Evolutionary conservation across 1,140 invertebrate species (phyloP), one percentile per base, ranked within the genome.

Genomic region (Cephus cinctus): DNA sequence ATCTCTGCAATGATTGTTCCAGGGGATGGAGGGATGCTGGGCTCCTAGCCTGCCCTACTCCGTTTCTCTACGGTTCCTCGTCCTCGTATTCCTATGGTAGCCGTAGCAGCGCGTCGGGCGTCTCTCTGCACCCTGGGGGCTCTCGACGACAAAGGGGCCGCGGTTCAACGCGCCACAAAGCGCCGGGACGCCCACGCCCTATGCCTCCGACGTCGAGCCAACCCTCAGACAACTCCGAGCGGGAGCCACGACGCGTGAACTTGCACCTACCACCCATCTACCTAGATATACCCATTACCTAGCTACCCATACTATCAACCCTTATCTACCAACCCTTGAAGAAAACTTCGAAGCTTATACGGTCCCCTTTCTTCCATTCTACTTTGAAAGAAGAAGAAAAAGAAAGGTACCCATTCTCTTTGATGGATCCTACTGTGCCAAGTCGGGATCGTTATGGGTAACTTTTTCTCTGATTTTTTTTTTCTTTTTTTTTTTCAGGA

Each of bases 131-230:
- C 49, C 42, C 42, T 42, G n/a, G 39, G 27, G 38, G 43, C 43
- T 35, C 34, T 43, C 53, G 56, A 57, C 63, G 67, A 76, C 65
- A 73, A 74, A 75, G 67, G 65, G 67, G 57, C 61, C 68, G 68
- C 66, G 69, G 65, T 73, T 71, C 65, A 69, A 74, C 73, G 71
- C 73, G 68, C 66, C 70, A 73, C 72, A 75, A 76, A 74, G 71
- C 70, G 62, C 59, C 66, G 63, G 63, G 64, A 71, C 65, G 62
- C 61, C 60, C 67, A 63, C 64, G 59, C 61, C 58, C 51, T 52
- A 6, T 34, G 44, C 51, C 39, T 25, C 25, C 48, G 20, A 48
- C 41, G 22, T 19, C 49, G 35, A 52, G 56, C 54, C 63, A 56
- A 63, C 58, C 43, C n/a, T n/a, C n/a, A n/a, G n/a, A n/a, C n/a